phyloP scores from a whole-genome alignment of 2,888 invertebrate genomes.

The Andrena hattorfiana region DNA sequence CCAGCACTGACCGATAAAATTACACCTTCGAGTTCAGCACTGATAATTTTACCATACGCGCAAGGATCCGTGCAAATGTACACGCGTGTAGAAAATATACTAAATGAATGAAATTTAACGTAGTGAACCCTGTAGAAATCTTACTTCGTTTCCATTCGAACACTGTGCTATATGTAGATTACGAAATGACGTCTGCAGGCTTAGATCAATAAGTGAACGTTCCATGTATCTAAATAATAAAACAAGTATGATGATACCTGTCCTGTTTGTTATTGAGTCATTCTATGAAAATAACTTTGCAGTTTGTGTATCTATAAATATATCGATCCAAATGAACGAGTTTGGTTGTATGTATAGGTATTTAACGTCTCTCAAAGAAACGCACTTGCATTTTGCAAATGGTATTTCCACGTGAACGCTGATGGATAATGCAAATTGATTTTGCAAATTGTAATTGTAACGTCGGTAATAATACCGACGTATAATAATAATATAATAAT shows the following conservation, averaged over 20 bases:
- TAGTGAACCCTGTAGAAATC: too few relatives aligned
- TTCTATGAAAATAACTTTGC: neutral
- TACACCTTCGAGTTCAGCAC: neutral
- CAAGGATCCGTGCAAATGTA: constrained; percentile 7
- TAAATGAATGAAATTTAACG: too few relatives aligned
- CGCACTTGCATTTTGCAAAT: too few relatives aligned
- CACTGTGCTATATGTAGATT: too few relatives aligned
- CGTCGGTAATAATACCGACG: neutral
- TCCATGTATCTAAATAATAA: too few relatives aligned
- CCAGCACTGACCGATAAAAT: neutral
- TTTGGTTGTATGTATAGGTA: neutral
- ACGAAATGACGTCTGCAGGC: too few relatives aligned
- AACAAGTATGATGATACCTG: neutral
- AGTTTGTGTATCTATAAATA: neutral
- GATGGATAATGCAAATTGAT: neutral
- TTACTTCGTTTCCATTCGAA: too few relatives aligned
- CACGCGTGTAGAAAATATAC: too few relatives aligned
- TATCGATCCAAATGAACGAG: neutral
- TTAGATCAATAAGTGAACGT: too few relatives aligned
- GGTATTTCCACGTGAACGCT: neutral
- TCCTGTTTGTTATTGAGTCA: neutral
- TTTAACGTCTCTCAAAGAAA: neutral
- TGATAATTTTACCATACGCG: neutral
- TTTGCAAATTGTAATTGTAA: neutral
- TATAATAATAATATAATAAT: neutral